These are phyloP conservation scores for Heliconius melpomene DNA, from an alignment of 1,140 invertebrate genomes.

Conservation along the genomic window DNA sequence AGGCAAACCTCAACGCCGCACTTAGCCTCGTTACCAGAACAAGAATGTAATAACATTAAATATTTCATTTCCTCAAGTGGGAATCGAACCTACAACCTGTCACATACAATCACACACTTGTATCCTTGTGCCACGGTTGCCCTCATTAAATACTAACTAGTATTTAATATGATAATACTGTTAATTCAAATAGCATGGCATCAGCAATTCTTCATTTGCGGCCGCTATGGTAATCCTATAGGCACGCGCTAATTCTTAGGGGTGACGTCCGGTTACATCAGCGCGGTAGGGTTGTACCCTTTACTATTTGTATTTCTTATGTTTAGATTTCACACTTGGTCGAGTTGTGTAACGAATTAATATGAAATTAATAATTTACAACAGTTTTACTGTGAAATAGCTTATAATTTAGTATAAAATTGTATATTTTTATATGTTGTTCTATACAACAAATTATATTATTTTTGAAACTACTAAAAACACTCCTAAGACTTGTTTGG, in stretches of 20 bases:
- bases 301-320: slow-evolving; percentile 15
- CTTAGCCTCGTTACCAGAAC: too few species aligned
- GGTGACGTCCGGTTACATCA: slow-evolving; percentile 75
- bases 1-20: too few species aligned
- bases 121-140: too few species aligned
- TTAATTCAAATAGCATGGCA: slow-evolving; percentile 52
- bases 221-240: slow-evolving; percentile 79
- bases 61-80: too few species aligned
- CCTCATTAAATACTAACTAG: too few species aligned
- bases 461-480: too few species aligned
- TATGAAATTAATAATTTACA: neutral
- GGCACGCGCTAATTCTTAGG: slow-evolving; percentile 79
- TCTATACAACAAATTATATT: too few species aligned
- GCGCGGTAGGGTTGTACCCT: slow-evolving; percentile 50
- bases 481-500: too few species aligned
- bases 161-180: slow-evolving; percentile 14
- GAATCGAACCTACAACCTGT: too few species aligned
- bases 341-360: neutral
- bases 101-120: too few species aligned
- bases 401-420: neutral
- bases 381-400: neutral
- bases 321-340: slow-evolving; percentile 14
- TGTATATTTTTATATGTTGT: too few species aligned
- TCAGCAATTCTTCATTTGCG: slow-evolving; percentile 81
- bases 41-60: too few species aligned